Evolutionary conservation across 2,888 invertebrate species (phyloP).

Genomic region (Polylopha cassiicola): DNA sequence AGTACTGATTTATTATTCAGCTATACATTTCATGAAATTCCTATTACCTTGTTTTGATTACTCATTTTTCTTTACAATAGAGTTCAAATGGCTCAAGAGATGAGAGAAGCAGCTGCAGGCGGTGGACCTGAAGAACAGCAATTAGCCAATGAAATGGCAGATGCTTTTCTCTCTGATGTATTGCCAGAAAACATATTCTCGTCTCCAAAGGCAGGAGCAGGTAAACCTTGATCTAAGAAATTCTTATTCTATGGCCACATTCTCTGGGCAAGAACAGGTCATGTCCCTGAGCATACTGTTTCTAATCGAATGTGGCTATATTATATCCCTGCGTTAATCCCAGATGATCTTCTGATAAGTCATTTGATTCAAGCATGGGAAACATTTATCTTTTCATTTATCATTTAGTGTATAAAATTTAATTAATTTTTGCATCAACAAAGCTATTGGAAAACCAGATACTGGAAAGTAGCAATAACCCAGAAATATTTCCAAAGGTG

Average conservation of each 20-base stretch:
- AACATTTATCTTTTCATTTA: slow-evolving; percentile 35
- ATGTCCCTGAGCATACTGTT: slow-evolving; percentile 52
- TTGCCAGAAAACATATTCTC: slow-evolving; percentile 96
- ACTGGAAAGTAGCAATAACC: too few relatives aligned
- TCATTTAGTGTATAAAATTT: too few relatives aligned
- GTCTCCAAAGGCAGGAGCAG: slow-evolving; percentile 94
- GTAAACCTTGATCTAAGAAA: slow-evolving; percentile 34
- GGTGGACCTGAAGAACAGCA: slow-evolving; percentile 95
- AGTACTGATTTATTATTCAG: slow-evolving; percentile 51
- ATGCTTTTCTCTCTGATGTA: slow-evolving; percentile 96
- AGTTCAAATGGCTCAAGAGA: slow-evolving; percentile 98
- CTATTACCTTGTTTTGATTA: neutral
- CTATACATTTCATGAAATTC: neutral
- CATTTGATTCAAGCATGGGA: slow-evolving; percentile 73
- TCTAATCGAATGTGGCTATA: slow-evolving; percentile 74
- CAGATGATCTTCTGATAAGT: slow-evolving; percentile 57
- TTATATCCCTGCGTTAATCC: slow-evolving; percentile 70
- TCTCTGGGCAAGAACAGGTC: slow-evolving; percentile 74
- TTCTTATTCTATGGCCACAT: slow-evolving; percentile 45
- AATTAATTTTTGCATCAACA: too few relatives aligned
- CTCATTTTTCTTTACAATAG: slow-evolving; percentile 49
- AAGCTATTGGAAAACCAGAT: too few relatives aligned
- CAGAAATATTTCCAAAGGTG: too few relatives aligned
- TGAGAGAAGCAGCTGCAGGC: slow-evolving; percentile 92
- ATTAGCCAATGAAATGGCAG: slow-evolving; percentile 97